These are phyloP conservation scores for Psilopogon haemacephalus DNA, from an alignment of 2,113 vertebrate genomes.

Conservation along the genomic window DNA sequence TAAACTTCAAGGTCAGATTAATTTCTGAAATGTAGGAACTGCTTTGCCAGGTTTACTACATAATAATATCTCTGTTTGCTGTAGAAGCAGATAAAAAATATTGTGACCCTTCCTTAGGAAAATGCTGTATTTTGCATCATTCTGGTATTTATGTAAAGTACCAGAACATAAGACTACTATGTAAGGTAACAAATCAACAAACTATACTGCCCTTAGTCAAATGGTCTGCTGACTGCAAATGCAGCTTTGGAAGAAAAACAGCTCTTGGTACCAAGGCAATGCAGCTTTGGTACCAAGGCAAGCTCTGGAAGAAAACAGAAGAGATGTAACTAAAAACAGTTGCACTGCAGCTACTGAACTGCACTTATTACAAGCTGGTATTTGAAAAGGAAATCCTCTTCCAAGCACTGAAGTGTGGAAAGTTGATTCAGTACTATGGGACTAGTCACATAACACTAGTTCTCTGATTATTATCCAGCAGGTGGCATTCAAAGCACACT, in stretches of 20 bases:
- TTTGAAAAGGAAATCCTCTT: not conserved
- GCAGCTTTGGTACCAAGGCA: not conserved
- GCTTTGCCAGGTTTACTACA: not conserved
- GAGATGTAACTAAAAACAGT: not conserved
- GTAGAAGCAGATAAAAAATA: not conserved
- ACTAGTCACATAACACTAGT: not conserved
- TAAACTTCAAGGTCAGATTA: not conserved
- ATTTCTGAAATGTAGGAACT: not conserved
- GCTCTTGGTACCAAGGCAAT: not conserved
- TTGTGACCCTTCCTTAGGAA: not conserved
- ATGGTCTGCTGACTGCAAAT: not conserved
- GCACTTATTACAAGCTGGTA: not conserved
- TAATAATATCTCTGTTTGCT: not conserved
- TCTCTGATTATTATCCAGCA: not conserved
- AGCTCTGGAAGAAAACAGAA: not conserved
- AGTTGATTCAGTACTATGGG: not conserved
- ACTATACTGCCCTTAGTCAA: not conserved
- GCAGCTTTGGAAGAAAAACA: too few relatives aligned
- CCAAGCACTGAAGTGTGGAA: not conserved
- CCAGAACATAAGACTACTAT: not conserved
- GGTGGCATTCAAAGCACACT: slow-evolving; percentile 22
- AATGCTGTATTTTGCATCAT: not conserved
- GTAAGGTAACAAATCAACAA: not conserved
- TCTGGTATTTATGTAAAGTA: not conserved
- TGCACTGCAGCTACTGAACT: not conserved